Base-by-base conservation (phyloP, 1,140 invertebrate genomes). In the Conopomorpha cramerella region DNA sequence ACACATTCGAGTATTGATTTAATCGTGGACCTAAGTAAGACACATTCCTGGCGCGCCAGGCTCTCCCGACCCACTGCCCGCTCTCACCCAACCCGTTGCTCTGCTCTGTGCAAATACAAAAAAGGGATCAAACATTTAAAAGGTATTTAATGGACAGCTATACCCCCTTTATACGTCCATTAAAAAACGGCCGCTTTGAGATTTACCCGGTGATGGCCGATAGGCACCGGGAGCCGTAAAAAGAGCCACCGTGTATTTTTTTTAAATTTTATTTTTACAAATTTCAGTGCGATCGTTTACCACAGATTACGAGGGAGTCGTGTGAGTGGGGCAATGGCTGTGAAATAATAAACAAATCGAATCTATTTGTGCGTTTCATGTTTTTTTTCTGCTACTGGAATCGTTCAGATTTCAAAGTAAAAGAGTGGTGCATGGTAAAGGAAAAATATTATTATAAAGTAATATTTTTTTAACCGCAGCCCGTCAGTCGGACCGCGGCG, bases 111-210 rank as follows among this genome's bases (percentile, higher is more conserved):
- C 51, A 71, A 71, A 76, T 71, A 71, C 63, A 72, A 76, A 74
- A 68, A 72, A 64, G 61, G n/a, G 71, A 72, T 76, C 67, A 72
- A 76, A 76, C 67, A 56, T 62, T 73, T 72, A 66, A 68, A 76
- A 66, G 60, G 59, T 71, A 71, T 76, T 76, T 72, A 72, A 72
- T 72, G 71, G 67, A 70, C 55, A 63, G 52, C 61, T 49, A 64
- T 65, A 55, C 55, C 54, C 71, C 60, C 62, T 76, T 76, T 71
- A 62, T 58, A 49, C 58, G 46, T 62, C 66, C 66, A 68, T 72
- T 76, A 68, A 72, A 60, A 67, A 54, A 45, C n/a, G 42, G 46
- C 32, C 57, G 66, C 61, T 70, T 68, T 64, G 57, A 73, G 62
- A 67, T 70, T 70, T 61, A 66, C 53, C n/a, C n/a, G n/a, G n/a